phyloP scores from a whole-genome alignment of 2,888 invertebrate genomes.

The Oligia strigilis region DNA sequence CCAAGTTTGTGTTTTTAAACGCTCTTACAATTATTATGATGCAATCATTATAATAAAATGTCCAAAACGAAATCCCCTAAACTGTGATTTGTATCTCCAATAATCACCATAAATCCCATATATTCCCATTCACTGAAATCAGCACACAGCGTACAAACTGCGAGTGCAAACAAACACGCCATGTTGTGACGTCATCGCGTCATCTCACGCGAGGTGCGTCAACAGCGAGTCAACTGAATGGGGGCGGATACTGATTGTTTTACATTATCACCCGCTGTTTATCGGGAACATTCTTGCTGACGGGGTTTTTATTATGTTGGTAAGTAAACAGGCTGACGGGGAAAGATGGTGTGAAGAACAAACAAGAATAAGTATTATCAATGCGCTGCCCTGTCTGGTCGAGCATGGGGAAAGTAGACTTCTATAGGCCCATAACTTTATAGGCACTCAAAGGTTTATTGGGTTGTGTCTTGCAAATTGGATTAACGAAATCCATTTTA shows the following conservation, averaged over 20 bases:
- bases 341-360: background rate
- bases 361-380: background rate
- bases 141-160: conserved; percentile 19
- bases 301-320: background rate
- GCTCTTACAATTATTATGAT: background rate
- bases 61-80: background rate
- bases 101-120: background rate
- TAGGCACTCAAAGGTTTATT: too few relatives aligned
- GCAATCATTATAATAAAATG: background rate
- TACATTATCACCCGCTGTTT: conserved; percentile 38
- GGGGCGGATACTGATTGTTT: conserved; percentile 41
- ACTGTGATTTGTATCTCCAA: background rate
- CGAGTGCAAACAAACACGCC: conserved; percentile 35
- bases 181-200: conserved; percentile 42
- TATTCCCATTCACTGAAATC: conserved; percentile 3
- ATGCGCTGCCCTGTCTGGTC: background rate
- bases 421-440: too few relatives aligned
- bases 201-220: conserved; percentile 35
- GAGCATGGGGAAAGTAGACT: too few relatives aligned
- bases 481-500: too few relatives aligned
- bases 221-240: conserved; percentile 17
- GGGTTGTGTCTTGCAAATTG: too few relatives aligned
- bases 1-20: background rate
- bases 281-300: background rate
- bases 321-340: background rate